phyloP scores from a whole-genome alignment of 2,113 vertebrate genomes.

The Marmota monax region DNA sequence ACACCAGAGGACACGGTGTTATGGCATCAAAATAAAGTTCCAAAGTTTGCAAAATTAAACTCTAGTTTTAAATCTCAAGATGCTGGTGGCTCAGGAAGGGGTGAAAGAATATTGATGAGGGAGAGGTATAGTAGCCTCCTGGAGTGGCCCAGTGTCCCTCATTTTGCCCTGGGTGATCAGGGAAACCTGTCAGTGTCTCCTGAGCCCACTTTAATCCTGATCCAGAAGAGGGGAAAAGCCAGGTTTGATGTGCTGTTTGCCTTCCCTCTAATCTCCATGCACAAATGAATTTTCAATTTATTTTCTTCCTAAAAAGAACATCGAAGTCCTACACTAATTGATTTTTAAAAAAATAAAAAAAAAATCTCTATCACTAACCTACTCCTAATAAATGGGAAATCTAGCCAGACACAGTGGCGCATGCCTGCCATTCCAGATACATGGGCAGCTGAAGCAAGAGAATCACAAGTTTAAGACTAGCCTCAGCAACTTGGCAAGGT shows the following conservation, averaged over 20 bases:
- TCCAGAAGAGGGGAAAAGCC: background rate
- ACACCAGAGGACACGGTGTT: rapidly evolving
- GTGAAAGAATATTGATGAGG: background rate
- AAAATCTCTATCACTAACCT: background rate
- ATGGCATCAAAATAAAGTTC: background rate
- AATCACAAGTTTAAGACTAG: background rate
- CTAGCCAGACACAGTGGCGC: too few species aligned
- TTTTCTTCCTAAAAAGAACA: background rate
- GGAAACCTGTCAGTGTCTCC: background rate
- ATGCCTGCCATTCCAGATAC: background rate
- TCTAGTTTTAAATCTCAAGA: background rate
- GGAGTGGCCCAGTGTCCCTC: background rate
- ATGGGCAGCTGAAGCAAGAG: background rate
- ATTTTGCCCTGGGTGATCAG: background rate
- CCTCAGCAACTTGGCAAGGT: background rate
- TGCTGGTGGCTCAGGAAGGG: background rate
- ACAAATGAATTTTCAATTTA: background rate
- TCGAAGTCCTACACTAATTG: background rate
- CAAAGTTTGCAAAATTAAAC: background rate
- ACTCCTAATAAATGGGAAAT: background rate
- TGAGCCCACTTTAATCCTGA: background rate
- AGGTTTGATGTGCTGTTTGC: background rate
- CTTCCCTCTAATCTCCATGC: background rate
- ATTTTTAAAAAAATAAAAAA: background rate
- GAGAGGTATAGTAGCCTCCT: background rate